Conservation (phyloP, 2,797 vertebrate genomes). For the Girardinus metallicus region DNA sequence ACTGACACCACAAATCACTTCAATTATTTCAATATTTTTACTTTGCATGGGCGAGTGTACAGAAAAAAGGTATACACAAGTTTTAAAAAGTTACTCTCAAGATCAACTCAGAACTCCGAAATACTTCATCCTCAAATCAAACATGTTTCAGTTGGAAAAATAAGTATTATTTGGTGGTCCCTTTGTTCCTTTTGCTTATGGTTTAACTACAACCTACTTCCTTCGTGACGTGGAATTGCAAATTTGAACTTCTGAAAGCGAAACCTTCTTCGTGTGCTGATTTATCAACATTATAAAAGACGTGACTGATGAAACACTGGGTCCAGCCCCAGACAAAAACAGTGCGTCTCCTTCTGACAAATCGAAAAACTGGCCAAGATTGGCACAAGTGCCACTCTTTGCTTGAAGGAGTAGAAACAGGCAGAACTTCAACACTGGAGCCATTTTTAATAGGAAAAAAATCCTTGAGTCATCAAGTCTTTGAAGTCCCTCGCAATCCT, state of each 20-base stretch:
- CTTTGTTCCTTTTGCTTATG: background rate
- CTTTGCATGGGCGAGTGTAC: background rate
- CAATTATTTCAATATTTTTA: background rate
- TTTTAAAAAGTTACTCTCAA: background rate
- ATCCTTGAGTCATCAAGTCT: background rate
- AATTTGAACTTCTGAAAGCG: background rate
- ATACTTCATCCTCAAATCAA: background rate
- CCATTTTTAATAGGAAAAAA: background rate
- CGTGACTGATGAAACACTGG: too few relatives aligned
- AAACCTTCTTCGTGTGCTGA: background rate
- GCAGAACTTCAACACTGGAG: background rate
- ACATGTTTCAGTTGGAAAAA: background rate
- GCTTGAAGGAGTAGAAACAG: background rate
- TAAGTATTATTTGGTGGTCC: background rate
- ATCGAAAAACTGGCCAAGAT: background rate
- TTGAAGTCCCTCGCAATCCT: conserved; percentile 46
- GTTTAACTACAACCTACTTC: background rate
- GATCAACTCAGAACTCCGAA: background rate
- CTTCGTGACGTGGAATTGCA: background rate
- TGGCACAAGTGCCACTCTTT: background rate
- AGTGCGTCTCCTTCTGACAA: background rate
- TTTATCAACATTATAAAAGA: too few relatives aligned
- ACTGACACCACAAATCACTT: background rate
- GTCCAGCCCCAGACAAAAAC: background rate
- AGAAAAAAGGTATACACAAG: background rate